These are phyloP conservation scores for Paracanthobrama guichenoti DNA, from an alignment of 2,113 vertebrate species.

Conservation along the genomic window DNA sequence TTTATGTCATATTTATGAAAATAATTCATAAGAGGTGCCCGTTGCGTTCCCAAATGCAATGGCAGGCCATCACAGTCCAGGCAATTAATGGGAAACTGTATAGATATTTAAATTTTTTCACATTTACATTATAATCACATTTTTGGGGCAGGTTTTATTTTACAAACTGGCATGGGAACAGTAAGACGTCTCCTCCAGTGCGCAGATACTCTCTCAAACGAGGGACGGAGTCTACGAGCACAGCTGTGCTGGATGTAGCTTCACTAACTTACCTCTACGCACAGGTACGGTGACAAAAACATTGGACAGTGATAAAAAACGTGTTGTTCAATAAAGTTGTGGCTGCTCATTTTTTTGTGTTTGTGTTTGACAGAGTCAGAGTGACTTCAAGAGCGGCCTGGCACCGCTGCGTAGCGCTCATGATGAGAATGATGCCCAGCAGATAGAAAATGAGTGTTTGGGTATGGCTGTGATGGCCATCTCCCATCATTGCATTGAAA, in stretches of 20 bases:
- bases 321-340: not conserved
- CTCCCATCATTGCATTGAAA: conserved; percentile 81
- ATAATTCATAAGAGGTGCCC: too few species aligned
- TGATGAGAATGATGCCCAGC: conserved; percentile 77
- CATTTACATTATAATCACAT: not conserved
- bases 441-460: conserved; percentile 86
- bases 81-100: too few species aligned
- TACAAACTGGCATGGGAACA: conserved; percentile 86
- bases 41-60: too few species aligned
- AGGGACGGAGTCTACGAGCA: conserved; percentile 65
- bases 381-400: conserved; percentile 80
- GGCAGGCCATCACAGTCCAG: too few species aligned
- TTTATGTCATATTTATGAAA: too few species aligned
- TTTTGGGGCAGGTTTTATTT: conserved; percentile 78
- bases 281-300: conserved; percentile 70
- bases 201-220: conserved; percentile 77
- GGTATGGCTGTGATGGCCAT: conserved; percentile 89
- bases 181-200: conserved; percentile 74
- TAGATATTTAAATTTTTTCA: too few species aligned
- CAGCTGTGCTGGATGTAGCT: conserved; percentile 77
- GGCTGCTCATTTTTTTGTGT: not conserved
- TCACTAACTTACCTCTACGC: conserved; percentile 85
- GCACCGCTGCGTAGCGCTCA: conserved; percentile 77
- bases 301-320: not conserved
- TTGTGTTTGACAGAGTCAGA: conserved; percentile 74